Base-by-base conservation (phyloP, 2,113 vertebrate species). In the Poecile atricapillus region DNA sequence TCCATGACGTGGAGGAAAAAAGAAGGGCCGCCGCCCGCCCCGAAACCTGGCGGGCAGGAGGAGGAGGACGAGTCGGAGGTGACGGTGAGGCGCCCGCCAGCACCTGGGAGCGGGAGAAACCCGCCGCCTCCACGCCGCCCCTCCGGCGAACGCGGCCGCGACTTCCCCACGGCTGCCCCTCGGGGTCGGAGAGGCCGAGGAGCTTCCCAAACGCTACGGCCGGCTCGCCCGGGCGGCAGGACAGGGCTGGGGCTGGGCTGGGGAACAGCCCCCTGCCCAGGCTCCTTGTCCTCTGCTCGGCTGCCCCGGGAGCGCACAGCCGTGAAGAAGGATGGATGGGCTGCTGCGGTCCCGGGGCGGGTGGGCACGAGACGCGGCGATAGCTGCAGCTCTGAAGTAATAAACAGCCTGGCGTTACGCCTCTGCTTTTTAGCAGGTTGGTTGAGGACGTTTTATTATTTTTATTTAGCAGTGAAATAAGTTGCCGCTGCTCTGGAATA, bases 201-300 rank as follows among this genome's bases (percentile, higher is more conserved):
- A 21, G 60, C 35, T 37, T 28, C 7, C 31, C 39, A 1, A 30
- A 1, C 18, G 9, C 25, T 4, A 52, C 49, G 24, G 50, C 13
- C 15, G 10, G 60, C 37, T 20, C 4, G 7, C 16, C 28, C 13
- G 7, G 59, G 22, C 4, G 6, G 15, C 15, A 3, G 3, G 21
- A 9, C 12, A 4, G 21, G 5, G 22, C 14, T 3, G 27, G 8
- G 22, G 17, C 47, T 19, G 28, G 15, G 30, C 24, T 15, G 47
- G 6, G 11, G 13, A 4, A 2, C 3, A 17, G 39, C 5, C 5
- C 16, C 9, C 11, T 4, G 21, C 10, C 17, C 13, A 8, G 35
- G 27, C 6, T 67, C 18, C 52, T 27, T 6, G 6, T 43, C 15
- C 27, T 11, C 3, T 3, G 16, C 53, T 28, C 13, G 50, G 53